These are phyloP conservation scores for Patella caerulea DNA, from an alignment of 2,888 invertebrate species.

Conservation along the genomic window DNA sequence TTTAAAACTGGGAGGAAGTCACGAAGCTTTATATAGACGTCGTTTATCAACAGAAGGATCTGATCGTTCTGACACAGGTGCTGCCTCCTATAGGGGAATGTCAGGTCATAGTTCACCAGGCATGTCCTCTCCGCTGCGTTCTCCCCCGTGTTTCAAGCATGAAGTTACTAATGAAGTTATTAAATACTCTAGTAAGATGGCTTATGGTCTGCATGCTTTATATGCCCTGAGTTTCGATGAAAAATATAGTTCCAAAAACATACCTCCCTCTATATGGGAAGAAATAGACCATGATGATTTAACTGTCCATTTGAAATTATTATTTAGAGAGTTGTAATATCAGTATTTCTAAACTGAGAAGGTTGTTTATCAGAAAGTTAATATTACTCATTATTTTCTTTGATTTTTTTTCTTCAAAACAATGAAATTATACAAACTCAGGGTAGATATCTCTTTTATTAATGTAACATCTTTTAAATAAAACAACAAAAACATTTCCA, in stretches of 20 bases:
- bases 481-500: too few relatives aligned
- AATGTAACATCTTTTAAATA: too few relatives aligned
- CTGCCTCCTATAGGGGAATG: constrained; percentile 53
- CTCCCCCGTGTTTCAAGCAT: constrained; percentile 62
- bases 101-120: constrained; percentile 70
- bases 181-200: constrained; percentile 41
- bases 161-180: constrained; percentile 36
- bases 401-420: too few relatives aligned
- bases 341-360: too few relatives aligned
- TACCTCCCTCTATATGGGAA: too few relatives aligned
- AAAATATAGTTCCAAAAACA: background rate
- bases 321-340: too few relatives aligned
- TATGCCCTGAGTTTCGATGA: background rate
- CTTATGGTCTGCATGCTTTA: constrained; percentile 16
- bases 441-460: too few relatives aligned
- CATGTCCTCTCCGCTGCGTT: constrained; percentile 67
- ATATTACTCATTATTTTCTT: too few relatives aligned
- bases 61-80: constrained; percentile 39
- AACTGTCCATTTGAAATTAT: too few relatives aligned
- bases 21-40: constrained; percentile 63
- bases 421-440: too few relatives aligned
- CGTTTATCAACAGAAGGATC: constrained; percentile 66
- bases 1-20: constrained; percentile 63
- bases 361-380: too few relatives aligned
- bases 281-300: too few relatives aligned